Conservation (phyloP, 23 tunicate species). For the Diplosoma virens region DNA sequence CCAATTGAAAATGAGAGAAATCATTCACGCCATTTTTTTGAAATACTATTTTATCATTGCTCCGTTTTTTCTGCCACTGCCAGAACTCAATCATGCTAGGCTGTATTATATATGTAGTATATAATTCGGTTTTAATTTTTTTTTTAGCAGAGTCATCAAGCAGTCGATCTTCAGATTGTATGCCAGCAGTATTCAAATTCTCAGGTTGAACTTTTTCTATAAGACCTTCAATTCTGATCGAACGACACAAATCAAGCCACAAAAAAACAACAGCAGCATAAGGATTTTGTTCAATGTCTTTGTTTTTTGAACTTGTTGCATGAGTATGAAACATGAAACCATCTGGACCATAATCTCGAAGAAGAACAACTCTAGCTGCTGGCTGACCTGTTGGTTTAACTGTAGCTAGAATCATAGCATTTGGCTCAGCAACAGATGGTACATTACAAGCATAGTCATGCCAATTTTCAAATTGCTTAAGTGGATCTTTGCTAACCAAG, state of each 20-base stretch:
- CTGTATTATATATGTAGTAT: too few relatives aligned
- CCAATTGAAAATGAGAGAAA: too few relatives aligned
- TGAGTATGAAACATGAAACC: conserved; percentile 73
- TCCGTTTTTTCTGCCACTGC: too few relatives aligned
- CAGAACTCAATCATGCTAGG: too few relatives aligned
- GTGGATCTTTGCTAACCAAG: conserved; percentile 30
- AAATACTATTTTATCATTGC: too few relatives aligned
- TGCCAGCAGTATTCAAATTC: too few relatives aligned
- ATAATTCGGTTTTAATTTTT: too few relatives aligned
- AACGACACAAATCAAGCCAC: conserved; percentile 38
- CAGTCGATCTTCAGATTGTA: too few relatives aligned
- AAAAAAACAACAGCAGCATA: conserved; percentile 59
- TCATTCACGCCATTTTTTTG: too few relatives aligned
- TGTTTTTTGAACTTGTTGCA: conserved; percentile 33
- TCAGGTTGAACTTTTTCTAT: conserved; percentile 27
- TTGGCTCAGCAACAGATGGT: conserved; percentile 29
- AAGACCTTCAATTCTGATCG: conserved; percentile 66
- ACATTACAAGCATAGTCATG: conserved; percentile 13
- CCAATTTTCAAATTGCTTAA: conserved; percentile 45
- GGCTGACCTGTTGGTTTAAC: conserved; percentile 40
- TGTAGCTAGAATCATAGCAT: conserved; percentile 73
- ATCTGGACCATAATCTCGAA: conserved; percentile 56
- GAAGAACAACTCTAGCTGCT: conserved; percentile 59
- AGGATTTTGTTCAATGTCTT: conserved; percentile 42
- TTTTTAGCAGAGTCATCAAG: too few relatives aligned